A percentile compares a stretch with the other conserved stretches of the same genome.
Conservation (phyloP, 1,140 invertebrate genomes). For the Stratiolaelaps scimitus region DNA sequence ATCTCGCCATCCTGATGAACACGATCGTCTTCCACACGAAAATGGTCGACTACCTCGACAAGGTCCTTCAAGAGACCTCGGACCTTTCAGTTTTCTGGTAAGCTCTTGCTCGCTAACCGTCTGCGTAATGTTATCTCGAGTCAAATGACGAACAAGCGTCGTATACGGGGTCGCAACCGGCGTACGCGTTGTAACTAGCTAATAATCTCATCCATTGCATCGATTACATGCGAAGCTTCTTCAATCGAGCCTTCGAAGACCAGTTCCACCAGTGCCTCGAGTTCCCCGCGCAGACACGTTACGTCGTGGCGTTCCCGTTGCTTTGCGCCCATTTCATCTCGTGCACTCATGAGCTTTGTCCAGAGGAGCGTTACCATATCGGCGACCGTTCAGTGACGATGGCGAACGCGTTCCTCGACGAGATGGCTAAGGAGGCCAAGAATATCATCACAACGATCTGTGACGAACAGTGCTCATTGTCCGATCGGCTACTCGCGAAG, state of each 20-base stretch:
- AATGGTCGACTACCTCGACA: slow-evolving; percentile 96
- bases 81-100: slow-evolving; percentile 89
- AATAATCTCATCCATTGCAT: slow-evolving; percentile 8
- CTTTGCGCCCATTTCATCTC: slow-evolving; percentile 96
- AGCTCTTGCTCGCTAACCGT: slow-evolving; percentile 32
- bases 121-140: slow-evolving; percentile 26
- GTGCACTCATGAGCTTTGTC: slow-evolving; percentile 93
- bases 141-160: neutral
- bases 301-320: slow-evolving; percentile 90
- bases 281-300: slow-evolving; percentile 93
- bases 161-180: neutral
- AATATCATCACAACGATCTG: slow-evolving; percentile 97
- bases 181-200: neutral
- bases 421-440: slow-evolving; percentile 97
- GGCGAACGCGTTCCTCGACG: slow-evolving; percentile 92
- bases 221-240: slow-evolving; percentile 53
- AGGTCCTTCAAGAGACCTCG: slow-evolving; percentile 87
- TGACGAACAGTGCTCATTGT: slow-evolving; percentile 88
- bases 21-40: slow-evolving; percentile 92
- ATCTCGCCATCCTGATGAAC: slow-evolving; percentile 80
- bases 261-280: slow-evolving; percentile 97
- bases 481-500: slow-evolving; percentile 80
- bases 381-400: slow-evolving; percentile 86
- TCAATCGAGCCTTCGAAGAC: slow-evolving; percentile 90
- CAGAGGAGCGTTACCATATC: slow-evolving; percentile 94